A percentile compares a stretch with the other conserved stretches of the same genome.
These are phyloP conservation scores for Parazoanthus atlanticus DNA, from an alignment of 92 coral and sea anemone genomes.

Conservation along the genomic window DNA sequence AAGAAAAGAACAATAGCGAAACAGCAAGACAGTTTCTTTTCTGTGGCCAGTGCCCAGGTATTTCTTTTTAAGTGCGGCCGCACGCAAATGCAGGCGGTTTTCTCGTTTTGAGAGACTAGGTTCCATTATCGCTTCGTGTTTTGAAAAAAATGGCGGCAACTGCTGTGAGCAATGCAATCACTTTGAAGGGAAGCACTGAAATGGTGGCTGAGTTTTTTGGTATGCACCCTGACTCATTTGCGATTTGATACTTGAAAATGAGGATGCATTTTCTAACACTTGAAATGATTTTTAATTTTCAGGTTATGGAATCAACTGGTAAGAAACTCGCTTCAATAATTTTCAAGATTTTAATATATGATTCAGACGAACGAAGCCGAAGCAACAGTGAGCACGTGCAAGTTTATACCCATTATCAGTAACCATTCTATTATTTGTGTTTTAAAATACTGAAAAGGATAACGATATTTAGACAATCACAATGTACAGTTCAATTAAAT, in stretches of 20 bases:
- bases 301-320: conserved; percentile 98
- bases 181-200: conserved; percentile 96
- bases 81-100: neutral
- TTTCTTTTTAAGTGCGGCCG: no score
- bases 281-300: conserved; percentile 33
- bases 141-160: conserved; percentile 98
- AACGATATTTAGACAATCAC: neutral
- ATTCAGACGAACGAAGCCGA: no score
- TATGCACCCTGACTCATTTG: conserved; percentile 30
- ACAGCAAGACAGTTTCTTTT: no score
- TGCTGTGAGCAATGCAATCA: conserved; percentile 74
- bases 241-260: neutral
- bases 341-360: neutral
- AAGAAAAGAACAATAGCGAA: no score
- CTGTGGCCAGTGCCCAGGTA: no score
- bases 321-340: neutral
- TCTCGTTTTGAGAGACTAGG: conserved; percentile 16
- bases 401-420: neutral
- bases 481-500: no score
- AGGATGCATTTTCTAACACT: neutral
- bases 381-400: neutral
- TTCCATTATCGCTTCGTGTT: neutral
- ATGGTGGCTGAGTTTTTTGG: conserved; percentile 96
- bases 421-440: neutral
- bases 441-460: neutral